phyloP scores from a whole-genome alignment of 1,140 invertebrate genomes.

The Nilaparvata lugens region DNA sequence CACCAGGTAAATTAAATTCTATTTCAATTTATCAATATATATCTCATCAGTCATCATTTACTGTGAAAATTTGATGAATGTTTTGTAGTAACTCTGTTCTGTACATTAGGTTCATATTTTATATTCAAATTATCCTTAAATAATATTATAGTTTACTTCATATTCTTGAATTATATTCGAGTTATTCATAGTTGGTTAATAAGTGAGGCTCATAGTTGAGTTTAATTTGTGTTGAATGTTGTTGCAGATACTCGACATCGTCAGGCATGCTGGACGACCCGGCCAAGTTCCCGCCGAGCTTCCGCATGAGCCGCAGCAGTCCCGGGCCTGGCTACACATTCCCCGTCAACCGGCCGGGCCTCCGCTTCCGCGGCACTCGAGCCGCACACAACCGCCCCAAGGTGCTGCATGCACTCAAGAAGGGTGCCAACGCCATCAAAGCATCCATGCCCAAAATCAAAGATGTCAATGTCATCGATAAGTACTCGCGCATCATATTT shows the following conservation, averaged over 20 bases:
- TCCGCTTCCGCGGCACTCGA: slow-evolving; percentile 15
- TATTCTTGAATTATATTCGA: too few relatives aligned
- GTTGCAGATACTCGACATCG: slow-evolving; percentile 25
- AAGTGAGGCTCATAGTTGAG: too few relatives aligned
- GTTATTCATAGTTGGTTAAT: too few relatives aligned
- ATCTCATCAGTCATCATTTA: too few relatives aligned
- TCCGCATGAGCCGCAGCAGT: slow-evolving; percentile 55
- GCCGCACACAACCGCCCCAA: slow-evolving; percentile 46
- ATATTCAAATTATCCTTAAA: too few relatives aligned
- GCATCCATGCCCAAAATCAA: slow-evolving; percentile 86
- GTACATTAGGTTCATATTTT: too few relatives aligned
- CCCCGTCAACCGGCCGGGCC: slow-evolving; percentile 19
- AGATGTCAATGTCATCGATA: slow-evolving; percentile 95
- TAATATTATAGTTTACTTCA: too few relatives aligned
- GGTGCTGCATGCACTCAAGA: slow-evolving; percentile 65
- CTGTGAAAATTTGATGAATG: too few relatives aligned
- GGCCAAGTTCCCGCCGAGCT: slow-evolving; percentile 65
- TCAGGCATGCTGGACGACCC: slow-evolving; percentile 40
- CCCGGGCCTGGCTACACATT: slow-evolving; percentile 35
- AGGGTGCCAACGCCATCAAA: slow-evolving; percentile 66
- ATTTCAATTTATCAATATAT: slow-evolving; percentile 21
- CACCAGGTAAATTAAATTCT: slow-evolving; percentile 11
- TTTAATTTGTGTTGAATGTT: neutral
- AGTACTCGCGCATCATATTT: slow-evolving; percentile 89
- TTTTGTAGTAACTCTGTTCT: too few relatives aligned